Conservation (phyloP, 2,113 vertebrate genomes). For the Scortum barcoo region DNA sequence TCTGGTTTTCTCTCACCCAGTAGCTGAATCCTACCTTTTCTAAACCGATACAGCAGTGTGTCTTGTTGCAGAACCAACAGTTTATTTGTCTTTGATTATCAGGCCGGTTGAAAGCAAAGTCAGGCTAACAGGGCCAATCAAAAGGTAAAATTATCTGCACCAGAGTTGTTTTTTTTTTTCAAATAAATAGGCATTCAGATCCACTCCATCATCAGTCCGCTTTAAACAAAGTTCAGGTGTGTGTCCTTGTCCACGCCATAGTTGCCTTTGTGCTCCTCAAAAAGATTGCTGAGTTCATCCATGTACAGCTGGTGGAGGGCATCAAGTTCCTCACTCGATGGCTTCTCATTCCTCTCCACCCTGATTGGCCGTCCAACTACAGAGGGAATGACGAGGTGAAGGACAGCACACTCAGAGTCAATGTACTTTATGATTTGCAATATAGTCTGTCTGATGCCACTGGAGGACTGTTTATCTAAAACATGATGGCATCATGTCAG, state of each 20-base stretch:
- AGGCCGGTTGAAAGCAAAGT: not conserved
- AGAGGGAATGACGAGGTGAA: conserved; percentile 38
- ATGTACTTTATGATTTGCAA: conserved; percentile 24
- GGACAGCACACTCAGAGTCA: conserved; percentile 22
- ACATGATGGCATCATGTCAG: not conserved
- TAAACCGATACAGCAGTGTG: not conserved
- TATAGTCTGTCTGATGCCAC: not conserved
- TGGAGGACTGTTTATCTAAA: conserved; percentile 6
- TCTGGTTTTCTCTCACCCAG: not conserved
- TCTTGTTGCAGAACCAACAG: conserved; percentile 10
- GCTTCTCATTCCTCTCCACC: conserved; percentile 84
- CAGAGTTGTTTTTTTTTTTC: conserved; percentile 17
- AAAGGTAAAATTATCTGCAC: not conserved
- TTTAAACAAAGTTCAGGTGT: conserved; percentile 90
- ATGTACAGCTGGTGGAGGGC: conserved; percentile 89
- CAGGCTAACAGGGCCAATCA: not conserved
- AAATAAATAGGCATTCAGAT: conserved; percentile 57
- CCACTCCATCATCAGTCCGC: not conserved
- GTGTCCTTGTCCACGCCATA: conserved; percentile 87
- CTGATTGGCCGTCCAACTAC: conserved; percentile 92
- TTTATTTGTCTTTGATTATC: conserved; percentile 10
- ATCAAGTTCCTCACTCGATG: conserved; percentile 86
- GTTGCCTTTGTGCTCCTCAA: conserved; percentile 92
- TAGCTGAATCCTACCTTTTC: too few relatives aligned
- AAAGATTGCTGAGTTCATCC: conserved; percentile 87